Base-by-base conservation (phyloP, 2,113 vertebrate species). In the Parus major region DNA sequence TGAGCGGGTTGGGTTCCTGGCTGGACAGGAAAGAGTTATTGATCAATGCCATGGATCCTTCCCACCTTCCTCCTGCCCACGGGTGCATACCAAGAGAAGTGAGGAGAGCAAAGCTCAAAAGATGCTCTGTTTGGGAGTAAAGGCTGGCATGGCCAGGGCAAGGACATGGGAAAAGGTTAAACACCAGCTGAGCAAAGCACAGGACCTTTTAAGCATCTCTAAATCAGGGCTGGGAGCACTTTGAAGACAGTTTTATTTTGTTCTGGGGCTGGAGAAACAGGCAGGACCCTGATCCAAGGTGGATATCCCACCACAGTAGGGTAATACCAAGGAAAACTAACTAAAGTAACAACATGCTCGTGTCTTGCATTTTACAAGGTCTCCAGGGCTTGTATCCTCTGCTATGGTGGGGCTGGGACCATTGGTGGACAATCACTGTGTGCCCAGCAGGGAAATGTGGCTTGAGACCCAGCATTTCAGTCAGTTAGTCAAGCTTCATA, bases 1-100 rank as follows among this genome's bases (percentile, higher is more conserved):
- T 97, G 97, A 46, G 96, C 56, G 98, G 98, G 97, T 98, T 98
- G 97, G 93, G 82, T 97, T 97, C 96, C 95, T 97, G 91, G 95
- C 79, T 90, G 90, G 78, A 76, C 92, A 93, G 96, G 88, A 96
- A 95, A 36, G 77, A 92, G 94, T 93, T 96, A 96, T 94, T 97
- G 95, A 96, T 97, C 95, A 95, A 88, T 94, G 95, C 90, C 88
- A 95, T 23, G 18, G 39, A 78, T 60, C 65, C 90, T 95, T 88
- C 92, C 93, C 93, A 96, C 93, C 83, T 96, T 95, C 93, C 93
- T 96, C 53, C 69, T 19, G 3, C 75, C 88, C 91, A 87, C 55
- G 44, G 16, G 56, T 68, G 50, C 72, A 96, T 86, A 84, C 73
- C 69, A 35, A 47, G 61, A 89, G 91, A 91, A 61, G 85, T 78